Evolutionary conservation across 2,113 vertebrate genomes (phyloP), one percentile per base, ranked within the genome.

Genomic region (Stictonetta naevosa): DNA sequence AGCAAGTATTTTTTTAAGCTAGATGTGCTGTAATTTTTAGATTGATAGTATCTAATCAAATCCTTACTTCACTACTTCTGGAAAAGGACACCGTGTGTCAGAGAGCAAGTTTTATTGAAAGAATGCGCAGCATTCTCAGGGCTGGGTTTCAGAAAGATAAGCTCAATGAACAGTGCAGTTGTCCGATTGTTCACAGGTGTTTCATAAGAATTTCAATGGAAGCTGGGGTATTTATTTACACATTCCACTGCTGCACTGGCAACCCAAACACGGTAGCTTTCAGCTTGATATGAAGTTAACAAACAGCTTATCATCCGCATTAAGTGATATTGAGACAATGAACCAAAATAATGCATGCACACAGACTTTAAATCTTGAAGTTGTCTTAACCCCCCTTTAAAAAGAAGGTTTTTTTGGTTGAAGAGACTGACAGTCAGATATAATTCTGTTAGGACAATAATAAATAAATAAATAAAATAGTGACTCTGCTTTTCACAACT

Each of bases 121-220:
- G 83, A 91, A 95, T 73, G 84, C 1, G 2, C 73, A 87, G 86
- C 62, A 82, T 95, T 95, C 93, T 93, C 38, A 56, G 83, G 74
- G 91, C 83, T 84, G 75, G 75, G 63, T 88, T 94, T 80, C 88
- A 93, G 63, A 77, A 80, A 86, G 75, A 94, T 93, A 94, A 95
- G 55, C 67, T 83, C 59, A 77, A 10, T 82, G 77, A 95, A 89
- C 73, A 92, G 83, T 34, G n/a, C 94, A 96, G 95, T 87, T 96
- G 96, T 95, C 91, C 74, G 55, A 0, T n/a, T 26, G 66, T 25
- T 60, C 95, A 85, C 92, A 97, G 95, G 91, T 96, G 95, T 92
- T 96, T 62, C 81, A 58, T 25, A 92, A 89, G 91, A 91, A 95
- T 89, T 74, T 84, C 60, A 91, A 0, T 82, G 91, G 88, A 86